A percentile compares a stretch with the other conserved stretches of the same genome.
Conservation (phyloP, 64 coral and sea anemone species). For the Actinia tenebrosa region DNA sequence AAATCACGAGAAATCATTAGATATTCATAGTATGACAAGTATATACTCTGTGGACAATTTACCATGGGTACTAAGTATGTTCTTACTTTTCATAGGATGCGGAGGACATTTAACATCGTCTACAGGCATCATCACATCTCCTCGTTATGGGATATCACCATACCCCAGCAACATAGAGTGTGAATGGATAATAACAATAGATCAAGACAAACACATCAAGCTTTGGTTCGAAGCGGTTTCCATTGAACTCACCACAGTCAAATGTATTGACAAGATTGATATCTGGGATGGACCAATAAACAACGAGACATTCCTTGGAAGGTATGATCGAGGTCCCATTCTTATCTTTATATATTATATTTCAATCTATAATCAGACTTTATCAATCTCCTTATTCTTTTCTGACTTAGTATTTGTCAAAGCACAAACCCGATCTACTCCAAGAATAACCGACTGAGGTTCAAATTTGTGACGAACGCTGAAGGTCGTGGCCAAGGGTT, state of each 20-base stretch:
- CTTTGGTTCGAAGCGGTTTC: slow-evolving; percentile 28
- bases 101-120: slow-evolving; percentile 22
- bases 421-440: slow-evolving; percentile 31
- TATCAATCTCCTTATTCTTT: not conserved
- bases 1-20: too few species aligned
- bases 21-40: too few species aligned
- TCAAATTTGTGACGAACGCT: slow-evolving; percentile 41
- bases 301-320: slow-evolving; percentile 52
- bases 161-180: slow-evolving; percentile 42
- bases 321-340: not conserved
- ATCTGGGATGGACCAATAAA: slow-evolving; percentile 55
- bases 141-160: slow-evolving; percentile 41
- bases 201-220: slow-evolving; percentile 30
- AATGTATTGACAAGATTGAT: slow-evolving; percentile 29
- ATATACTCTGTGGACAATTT: too few species aligned
- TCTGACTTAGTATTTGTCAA: slow-evolving; percentile 10
- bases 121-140: slow-evolving; percentile 35
- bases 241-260: slow-evolving; percentile 15
- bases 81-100: slow-evolving; percentile 23
- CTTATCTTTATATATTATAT: too few species aligned
- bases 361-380: not conserved
- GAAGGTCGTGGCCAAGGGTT: slow-evolving; percentile 68
- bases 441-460: slow-evolving; percentile 42
- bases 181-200: slow-evolving; percentile 43
- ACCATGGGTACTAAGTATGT: not conserved